Evolutionary conservation across 2,888 invertebrate species (phyloP), one percentile per base, ranked within the genome.

Genomic region (Acanthosepion lycidas): DNA sequence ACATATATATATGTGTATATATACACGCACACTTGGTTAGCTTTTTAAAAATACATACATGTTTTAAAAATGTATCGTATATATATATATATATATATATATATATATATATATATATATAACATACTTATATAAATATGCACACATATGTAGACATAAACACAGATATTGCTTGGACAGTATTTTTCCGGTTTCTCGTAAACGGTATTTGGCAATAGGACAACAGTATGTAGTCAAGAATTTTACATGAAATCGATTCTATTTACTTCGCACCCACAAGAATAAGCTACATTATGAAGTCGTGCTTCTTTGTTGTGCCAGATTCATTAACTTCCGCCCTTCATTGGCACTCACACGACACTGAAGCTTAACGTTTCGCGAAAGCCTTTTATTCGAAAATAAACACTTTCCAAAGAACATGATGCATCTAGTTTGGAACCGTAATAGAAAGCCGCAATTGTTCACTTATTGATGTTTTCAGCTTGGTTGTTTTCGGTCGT

Each of bases 221-320:
- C 78, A 78, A 78, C 15, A 33, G 33, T 78, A n/a, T 12, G 18
- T 78, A n/a, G n/a, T 78, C 4, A 78, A n/a, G 3, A 12, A 5
- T 78, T n/a, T 78, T n/a, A 78, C 78, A 28, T 78, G 78, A 78
- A 78, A 78, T 78, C 78, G 78, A 78, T 78, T 78, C 78, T 78
- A 78, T 78, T 78, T 78, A 78, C 33, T n/a, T 33, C n/a, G 12
- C 12, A 15, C 12, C 15, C 78, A 20, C 12, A 78, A n/a, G 78
- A n/a, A 78, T 12, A n/a, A n/a, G 78, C 78, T 33, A n/a, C 78
- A 78, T 78, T 78, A 12, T 78, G 33, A 33, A 12, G n/a, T 78
- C 0, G 15, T 12, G n/a, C 1, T n/a, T 78, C 78, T 78, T 78
- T 78, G 78, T 78, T 78, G n/a, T 1, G 9, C 78, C n/a, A 15